Base-by-base conservation (phyloP, 92 coral and sea anemone genomes). In the Palythoa heliodiscus region DNA sequence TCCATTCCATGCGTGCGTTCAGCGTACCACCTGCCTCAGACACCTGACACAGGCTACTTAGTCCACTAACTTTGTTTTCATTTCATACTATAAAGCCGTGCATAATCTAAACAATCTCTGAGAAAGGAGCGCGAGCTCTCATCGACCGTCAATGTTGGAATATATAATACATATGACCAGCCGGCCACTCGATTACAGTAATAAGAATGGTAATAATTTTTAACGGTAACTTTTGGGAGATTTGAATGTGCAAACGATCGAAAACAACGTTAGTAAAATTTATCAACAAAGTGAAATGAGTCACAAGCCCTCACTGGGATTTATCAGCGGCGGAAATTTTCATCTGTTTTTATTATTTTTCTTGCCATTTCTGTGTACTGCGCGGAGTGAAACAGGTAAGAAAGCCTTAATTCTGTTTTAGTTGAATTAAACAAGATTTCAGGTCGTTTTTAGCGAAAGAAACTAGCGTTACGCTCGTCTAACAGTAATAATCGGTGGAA, bases 1-100 rank as follows among this genome's bases (percentile, higher is more conserved):
- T 80, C 84, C 84, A 66, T 80, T 80, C 74, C 84, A 13, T 47
- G 63, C 14, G 48, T 5, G 69, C 69, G 20, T 66, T 43, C 14
- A 48, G 10, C 11, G 11, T 66, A 48, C 74, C 84, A 80, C 84
- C 84, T 80, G 84, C 66, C 84, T 22, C 35, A 7, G 63, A 66
- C 84, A 80, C 84, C 84, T 80, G 84, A 80, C 73, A 14, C 2
- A 70, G 55, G 43, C 75, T 66, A 68, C 58, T 80, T 80, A 52
- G 72, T 29, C 74, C 74, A 22, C 73, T 80, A 80, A 48, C 84
- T 80, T 80, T 80, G 84, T 80, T 80, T 66, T 80, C 60, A 2
- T 66, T 80, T 80, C 84, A 80, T 55, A 35, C 38, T 17, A 60
- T 60, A 77, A 77, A 35, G 68, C 53, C 82, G 17, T 80, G 35